Percentiles rank a stretch among this genome's conserved stretches.
These are phyloP conservation scores for Pangasius macronema DNA, from an alignment of 2,797 vertebrate species.

Conservation along the genomic window DNA sequence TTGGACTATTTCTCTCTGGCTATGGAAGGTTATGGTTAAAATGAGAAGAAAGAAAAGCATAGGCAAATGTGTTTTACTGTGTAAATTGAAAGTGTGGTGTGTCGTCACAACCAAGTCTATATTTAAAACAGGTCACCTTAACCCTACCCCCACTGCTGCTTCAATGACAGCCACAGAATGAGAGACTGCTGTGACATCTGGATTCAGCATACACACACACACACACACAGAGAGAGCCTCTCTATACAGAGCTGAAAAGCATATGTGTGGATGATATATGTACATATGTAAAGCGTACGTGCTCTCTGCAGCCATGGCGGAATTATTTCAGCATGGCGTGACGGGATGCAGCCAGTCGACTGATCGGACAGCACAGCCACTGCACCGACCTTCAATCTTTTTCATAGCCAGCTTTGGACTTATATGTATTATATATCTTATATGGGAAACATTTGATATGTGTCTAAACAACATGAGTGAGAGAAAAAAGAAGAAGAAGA, in stretches of 20 bases:
- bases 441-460: slow-evolving; percentile 48
- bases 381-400: slow-evolving; percentile 61
- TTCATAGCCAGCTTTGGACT: slow-evolving; percentile 43
- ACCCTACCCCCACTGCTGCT: slow-evolving; percentile 70
- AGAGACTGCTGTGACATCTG: slow-evolving; percentile 76
- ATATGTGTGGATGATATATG: slow-evolving; percentile 70
- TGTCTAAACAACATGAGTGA: slow-evolving; percentile 10
- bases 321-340: slow-evolving; percentile 68
- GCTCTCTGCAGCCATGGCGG: slow-evolving; percentile 70
- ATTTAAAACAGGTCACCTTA: slow-evolving; percentile 84
- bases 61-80: slow-evolving; percentile 72
- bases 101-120: slow-evolving; percentile 81
- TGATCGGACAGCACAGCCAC: slow-evolving; percentile 68
- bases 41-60: slow-evolving; percentile 20
- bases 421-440: no score
- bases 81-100: slow-evolving; percentile 74
- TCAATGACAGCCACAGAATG: slow-evolving; percentile 74
- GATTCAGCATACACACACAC: slow-evolving; percentile 62
- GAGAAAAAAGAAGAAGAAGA: slow-evolving; percentile 2
- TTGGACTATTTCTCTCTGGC: slow-evolving; percentile 17
- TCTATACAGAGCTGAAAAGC: slow-evolving; percentile 29
- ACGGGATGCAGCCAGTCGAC: slow-evolving; percentile 58
- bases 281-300: slow-evolving; percentile 72
- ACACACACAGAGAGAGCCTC: slow-evolving; percentile 12
- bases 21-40: slow-evolving; percentile 15